Conservation (phyloP, 2,113 vertebrate species). For the Dunckerocampus dactyliophorus region DNA sequence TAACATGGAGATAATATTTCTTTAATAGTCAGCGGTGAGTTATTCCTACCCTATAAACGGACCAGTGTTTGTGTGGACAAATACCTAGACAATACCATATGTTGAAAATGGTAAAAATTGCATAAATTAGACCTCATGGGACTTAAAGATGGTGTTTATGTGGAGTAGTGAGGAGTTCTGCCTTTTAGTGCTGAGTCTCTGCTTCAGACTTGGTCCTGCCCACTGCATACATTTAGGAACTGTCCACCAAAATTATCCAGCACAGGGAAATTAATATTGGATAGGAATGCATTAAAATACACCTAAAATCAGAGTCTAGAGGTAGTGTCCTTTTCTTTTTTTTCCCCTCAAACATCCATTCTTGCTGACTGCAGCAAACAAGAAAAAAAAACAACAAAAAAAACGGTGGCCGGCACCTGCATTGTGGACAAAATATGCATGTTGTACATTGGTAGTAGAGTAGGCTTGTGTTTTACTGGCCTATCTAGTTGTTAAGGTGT, state of each 20-base stretch:
- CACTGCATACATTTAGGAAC: background rate
- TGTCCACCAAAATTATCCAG: background rate
- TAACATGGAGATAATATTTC: too few species aligned
- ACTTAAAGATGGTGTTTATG: background rate
- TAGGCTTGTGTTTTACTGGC: too few species aligned
- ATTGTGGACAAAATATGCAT: background rate
- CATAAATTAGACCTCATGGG: background rate
- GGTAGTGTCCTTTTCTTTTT: background rate
- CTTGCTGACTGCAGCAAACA: constrained; percentile 2
- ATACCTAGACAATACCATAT: background rate
- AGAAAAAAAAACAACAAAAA: background rate
- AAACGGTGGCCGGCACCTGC: background rate
- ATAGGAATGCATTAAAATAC: background rate
- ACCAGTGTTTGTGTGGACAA: background rate
- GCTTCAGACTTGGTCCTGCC: background rate
- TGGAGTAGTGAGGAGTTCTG: background rate
- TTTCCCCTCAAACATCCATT: background rate
- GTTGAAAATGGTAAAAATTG: background rate
- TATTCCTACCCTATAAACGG: too few species aligned
- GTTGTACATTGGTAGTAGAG: too few species aligned
- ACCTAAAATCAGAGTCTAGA: background rate
- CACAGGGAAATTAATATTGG: background rate
- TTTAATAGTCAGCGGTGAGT: too few species aligned
- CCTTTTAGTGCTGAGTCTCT: background rate
- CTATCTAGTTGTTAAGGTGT: background rate